Percentiles rank a stretch among this genome's conserved stretches.
These are phyloP conservation scores for Oncorhynchus clarkii DNA, from an alignment of 2,113 vertebrate genomes.

Conservation along the genomic window DNA sequence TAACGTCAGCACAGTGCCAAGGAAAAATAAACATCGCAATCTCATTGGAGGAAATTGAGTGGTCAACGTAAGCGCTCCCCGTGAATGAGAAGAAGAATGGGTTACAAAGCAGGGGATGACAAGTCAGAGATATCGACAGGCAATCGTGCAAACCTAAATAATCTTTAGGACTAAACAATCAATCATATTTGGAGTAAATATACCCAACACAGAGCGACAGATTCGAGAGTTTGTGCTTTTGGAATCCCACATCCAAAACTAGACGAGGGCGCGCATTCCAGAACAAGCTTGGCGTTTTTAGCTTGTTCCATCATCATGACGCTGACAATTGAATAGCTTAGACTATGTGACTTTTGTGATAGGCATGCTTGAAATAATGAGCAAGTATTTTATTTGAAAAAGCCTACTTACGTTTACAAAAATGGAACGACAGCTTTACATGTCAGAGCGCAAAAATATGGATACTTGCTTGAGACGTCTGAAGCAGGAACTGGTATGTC, in stretches of 20 bases:
- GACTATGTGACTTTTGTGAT: neutral
- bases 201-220: conserved; percentile 15
- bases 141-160: neutral
- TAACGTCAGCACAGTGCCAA: conserved; percentile 26
- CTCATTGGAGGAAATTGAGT: conserved; percentile 59
- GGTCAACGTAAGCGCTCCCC: conserved; percentile 51
- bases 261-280: conserved; percentile 59
- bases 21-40: conserved; percentile 1
- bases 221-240: conserved; percentile 25
- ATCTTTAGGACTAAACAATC: conserved; percentile 25
- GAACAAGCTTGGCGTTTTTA: conserved; percentile 41
- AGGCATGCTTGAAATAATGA: conserved; percentile 38
- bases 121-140: conserved; percentile 14
- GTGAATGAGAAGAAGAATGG: conserved; percentile 46
- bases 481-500: conserved; percentile 75
- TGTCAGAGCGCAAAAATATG: conserved; percentile 69
- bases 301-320: conserved; percentile 2
- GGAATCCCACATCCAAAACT: conserved; percentile 33
- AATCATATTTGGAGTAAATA: conserved; percentile 42
- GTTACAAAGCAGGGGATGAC: conserved; percentile 11
- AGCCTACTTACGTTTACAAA: neutral
- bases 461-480: conserved; percentile 74
- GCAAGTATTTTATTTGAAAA: conserved; percentile 33
- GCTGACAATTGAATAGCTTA: neutral
- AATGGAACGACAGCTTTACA: conserved; percentile 59